Evolutionary conservation across 1,140 invertebrate species (phyloP).

Genomic region (Drosophila trapezifrons): DNA sequence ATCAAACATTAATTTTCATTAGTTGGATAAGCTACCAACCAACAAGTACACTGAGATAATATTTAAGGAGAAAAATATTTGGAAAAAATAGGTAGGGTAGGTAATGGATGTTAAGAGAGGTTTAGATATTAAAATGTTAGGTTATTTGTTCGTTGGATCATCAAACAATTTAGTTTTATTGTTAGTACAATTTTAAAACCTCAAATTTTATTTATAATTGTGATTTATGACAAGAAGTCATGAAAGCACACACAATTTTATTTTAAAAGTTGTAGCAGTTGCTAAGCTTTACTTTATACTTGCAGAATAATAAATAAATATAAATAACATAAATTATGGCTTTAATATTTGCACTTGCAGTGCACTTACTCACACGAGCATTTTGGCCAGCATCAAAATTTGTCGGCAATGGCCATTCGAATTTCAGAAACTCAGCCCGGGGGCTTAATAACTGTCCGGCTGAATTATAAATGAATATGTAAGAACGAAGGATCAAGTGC

Average conservation of each 20-base stretch:
- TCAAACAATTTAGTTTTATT: too few relatives aligned
- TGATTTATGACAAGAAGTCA: too few relatives aligned
- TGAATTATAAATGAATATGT: conserved; percentile 59
- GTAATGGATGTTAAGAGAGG: too few relatives aligned
- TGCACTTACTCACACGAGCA: conserved; percentile 11
- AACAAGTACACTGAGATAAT: conserved; percentile 8
- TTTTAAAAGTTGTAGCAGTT: too few relatives aligned
- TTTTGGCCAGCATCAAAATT: conserved; percentile 27
- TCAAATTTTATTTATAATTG: too few relatives aligned
- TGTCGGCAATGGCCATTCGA: conserved; percentile 42
- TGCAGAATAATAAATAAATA: too few relatives aligned
- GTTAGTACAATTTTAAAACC: too few relatives aligned
- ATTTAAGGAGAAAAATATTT: background rate
- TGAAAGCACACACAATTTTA: too few relatives aligned
- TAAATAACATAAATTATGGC: background rate
- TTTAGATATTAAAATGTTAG: too few relatives aligned
- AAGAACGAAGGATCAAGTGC: conserved; percentile 36
- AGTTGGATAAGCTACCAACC: conserved; percentile 21
- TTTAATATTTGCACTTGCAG: background rate
- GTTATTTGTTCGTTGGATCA: too few relatives aligned
- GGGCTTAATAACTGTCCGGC: conserved; percentile 49
- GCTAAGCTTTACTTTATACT: background rate
- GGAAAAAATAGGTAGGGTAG: background rate
- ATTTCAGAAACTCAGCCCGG: conserved; percentile 31
- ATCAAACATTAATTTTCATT: conserved; percentile 73